Base-by-base conservation (phyloP, 2,113 vertebrate species). In the Tyrannus savana region DNA sequence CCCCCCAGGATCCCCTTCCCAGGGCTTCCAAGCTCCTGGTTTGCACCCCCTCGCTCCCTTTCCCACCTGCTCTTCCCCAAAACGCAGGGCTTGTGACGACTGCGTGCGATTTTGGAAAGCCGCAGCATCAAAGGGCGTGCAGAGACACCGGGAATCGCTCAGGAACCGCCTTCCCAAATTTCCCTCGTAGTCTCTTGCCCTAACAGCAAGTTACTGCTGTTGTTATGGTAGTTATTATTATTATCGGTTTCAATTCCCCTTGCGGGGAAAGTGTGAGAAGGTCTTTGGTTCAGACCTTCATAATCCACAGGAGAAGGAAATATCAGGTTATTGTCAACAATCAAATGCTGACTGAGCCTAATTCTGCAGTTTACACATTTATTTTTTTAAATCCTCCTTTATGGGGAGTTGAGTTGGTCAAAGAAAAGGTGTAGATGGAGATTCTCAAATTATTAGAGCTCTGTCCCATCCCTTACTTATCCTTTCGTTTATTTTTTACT, bases 111-210 rank as follows among this genome's bases (percentile, higher is more conserved):
- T 95, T 86, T 78, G 4, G 5, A 22, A 68, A 67, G 47, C 19
- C 27, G 1, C 47, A 16, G 39, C 5, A 3, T 2, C 49, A 7
- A 9, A 3, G 25, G 3, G 35, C 4, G 1, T 2, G 52, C 27
- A 16, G 42, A 5, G 5, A 10, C 73, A 2, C 11, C 7, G 64
- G 50, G 84, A 78, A 56, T 13, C 14, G 1, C 46, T 39, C 6
- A 35, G 50, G 79, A 84, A 63, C 5, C 2, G 2, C 41, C 33
- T 76, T 10, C 14, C 73, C 19, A 12, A 53, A 16, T 33, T 66
- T n/a, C 7, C 28, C 23, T 19, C 39, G 27, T 11, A 28, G 14
- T n/a, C 19, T 6, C 10, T 63, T 11, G 49, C 18, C 60, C 58
- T 62, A 21, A 6, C 6, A 22, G 14, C 7, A n/a, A 39, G 49